These are phyloP conservation scores for Artemia sp. DNA, from an alignment of 2,888 invertebrate species.

Conservation along the genomic window DNA sequence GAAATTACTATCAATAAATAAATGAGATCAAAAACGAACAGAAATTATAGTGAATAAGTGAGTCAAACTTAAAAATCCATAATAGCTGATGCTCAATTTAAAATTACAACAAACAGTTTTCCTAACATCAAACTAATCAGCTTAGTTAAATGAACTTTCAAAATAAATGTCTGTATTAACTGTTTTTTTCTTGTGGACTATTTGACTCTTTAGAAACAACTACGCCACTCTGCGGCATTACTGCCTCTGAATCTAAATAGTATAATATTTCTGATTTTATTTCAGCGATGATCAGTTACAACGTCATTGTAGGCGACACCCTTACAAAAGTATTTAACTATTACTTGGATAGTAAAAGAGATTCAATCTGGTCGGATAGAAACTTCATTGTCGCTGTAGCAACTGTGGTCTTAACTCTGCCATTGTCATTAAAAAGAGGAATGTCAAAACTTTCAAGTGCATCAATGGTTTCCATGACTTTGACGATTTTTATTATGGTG, in stretches of 20 bases:
- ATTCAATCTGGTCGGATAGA: constrained; percentile 42
- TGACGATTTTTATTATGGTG: constrained; percentile 52
- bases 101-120: background rate
- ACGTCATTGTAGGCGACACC: constrained; percentile 70
- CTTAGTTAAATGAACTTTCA: background rate
- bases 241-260: too few relatives aligned
- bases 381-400: constrained; percentile 52
- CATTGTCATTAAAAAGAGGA: constrained; percentile 59
- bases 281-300: constrained; percentile 71
- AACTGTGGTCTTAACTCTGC: constrained; percentile 54
- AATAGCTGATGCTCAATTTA: background rate
- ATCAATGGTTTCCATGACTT: constrained; percentile 48
- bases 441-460: constrained; percentile 51
- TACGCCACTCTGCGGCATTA: too few relatives aligned
- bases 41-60: too few relatives aligned
- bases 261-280: constrained; percentile 26
- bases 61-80: too few relatives aligned
- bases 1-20: too few relatives aligned
- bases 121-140: background rate
- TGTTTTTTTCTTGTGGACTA: background rate
- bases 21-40: too few relatives aligned
- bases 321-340: constrained; percentile 61
- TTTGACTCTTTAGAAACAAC: background rate
- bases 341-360: constrained; percentile 41
- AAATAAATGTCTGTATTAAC: too few relatives aligned